Evolutionary conservation across 2,888 invertebrate species (phyloP).

Genomic region (Orthosia incerta): DNA sequence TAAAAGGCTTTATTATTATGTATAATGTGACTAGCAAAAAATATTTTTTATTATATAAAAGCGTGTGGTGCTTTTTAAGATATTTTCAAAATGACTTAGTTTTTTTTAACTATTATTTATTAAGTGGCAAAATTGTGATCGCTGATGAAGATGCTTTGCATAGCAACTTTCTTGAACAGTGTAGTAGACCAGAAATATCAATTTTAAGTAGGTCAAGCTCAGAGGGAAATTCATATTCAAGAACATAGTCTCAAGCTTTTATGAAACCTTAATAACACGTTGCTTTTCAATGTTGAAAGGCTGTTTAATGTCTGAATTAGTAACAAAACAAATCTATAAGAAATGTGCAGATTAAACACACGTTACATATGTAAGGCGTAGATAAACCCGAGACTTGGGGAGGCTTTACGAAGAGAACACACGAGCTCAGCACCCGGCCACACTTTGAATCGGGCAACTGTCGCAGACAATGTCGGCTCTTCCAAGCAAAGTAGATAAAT

Average conservation of each 20-base stretch:
- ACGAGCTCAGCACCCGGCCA: slow-evolving; percentile 48
- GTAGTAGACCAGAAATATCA: slow-evolving; percentile 3
- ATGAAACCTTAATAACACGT: slow-evolving; percentile 17
- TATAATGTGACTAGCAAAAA: too few relatives aligned
- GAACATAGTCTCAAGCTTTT: slow-evolving; percentile 19
- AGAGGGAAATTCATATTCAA: slow-evolving; percentile 32
- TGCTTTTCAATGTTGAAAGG: slow-evolving; percentile 19
- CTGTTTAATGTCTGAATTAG: not conserved
- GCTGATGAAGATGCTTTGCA: not conserved
- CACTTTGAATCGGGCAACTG: slow-evolving; percentile 44
- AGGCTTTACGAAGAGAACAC: slow-evolving; percentile 52
- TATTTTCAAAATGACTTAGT: too few relatives aligned
- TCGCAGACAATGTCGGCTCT: slow-evolving; percentile 57
- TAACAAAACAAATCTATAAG: slow-evolving; percentile 1
- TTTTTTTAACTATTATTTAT: not conserved
- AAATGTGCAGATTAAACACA: slow-evolving; percentile 19
- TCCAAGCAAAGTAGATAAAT: slow-evolving; percentile 63
- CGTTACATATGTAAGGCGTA: slow-evolving; percentile 34
- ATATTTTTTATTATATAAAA: too few relatives aligned
- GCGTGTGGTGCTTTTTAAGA: too few relatives aligned
- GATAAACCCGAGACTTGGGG: slow-evolving; percentile 52
- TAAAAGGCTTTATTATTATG: too few relatives aligned
- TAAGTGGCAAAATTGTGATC: not conserved
- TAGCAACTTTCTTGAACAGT: not conserved
- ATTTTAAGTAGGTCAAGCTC: slow-evolving; percentile 18